Percentiles rank a stretch among this genome's conserved stretches.
Conservation (phyloP, 2,113 vertebrate genomes). For the Agelaius phoeniceus region DNA sequence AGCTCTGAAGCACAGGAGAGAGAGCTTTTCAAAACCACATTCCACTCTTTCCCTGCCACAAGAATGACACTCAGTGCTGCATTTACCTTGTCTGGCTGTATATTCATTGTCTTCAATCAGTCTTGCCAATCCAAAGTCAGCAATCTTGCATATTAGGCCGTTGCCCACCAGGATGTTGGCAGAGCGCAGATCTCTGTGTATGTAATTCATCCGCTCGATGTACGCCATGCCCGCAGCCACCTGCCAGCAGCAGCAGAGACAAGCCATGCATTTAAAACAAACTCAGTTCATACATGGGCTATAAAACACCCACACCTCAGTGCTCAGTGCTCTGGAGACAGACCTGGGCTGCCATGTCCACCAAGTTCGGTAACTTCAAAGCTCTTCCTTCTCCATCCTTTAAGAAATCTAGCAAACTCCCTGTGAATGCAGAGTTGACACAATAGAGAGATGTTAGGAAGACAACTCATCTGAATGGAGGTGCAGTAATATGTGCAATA, state of each 20-base stretch:
- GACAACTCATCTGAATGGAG: background rate
- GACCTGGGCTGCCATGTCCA: constrained; percentile 98
- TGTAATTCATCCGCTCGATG: constrained; percentile 99
- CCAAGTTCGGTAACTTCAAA: constrained; percentile 92
- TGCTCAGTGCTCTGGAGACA: background rate
- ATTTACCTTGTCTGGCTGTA: constrained; percentile 93
- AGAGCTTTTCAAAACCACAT: background rate
- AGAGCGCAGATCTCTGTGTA: constrained; percentile 94
- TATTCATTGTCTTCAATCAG: constrained; percentile 98
- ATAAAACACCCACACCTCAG: background rate
- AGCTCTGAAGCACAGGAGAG: background rate
- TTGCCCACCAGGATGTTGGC: constrained; percentile 97
- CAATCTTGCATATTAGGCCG: constrained; percentile 95
- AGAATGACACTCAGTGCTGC: background rate
- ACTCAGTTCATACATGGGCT: accelerated
- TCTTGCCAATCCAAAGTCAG: constrained; percentile 93
- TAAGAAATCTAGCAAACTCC: constrained; percentile 94
- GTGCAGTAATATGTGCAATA: background rate
- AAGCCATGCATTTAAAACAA: background rate
- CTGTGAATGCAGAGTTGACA: constrained; percentile 72
- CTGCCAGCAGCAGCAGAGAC: constrained; percentile 54
- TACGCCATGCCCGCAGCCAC: constrained; percentile 96
- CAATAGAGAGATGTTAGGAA: background rate
- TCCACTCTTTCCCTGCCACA: background rate
- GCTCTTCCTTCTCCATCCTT: constrained; percentile 90